A percentile compares a stretch with the other conserved stretches of the same genome.
phyloP scores from a whole-genome alignment of 2,113 vertebrate species.

The Antigone vipio region DNA sequence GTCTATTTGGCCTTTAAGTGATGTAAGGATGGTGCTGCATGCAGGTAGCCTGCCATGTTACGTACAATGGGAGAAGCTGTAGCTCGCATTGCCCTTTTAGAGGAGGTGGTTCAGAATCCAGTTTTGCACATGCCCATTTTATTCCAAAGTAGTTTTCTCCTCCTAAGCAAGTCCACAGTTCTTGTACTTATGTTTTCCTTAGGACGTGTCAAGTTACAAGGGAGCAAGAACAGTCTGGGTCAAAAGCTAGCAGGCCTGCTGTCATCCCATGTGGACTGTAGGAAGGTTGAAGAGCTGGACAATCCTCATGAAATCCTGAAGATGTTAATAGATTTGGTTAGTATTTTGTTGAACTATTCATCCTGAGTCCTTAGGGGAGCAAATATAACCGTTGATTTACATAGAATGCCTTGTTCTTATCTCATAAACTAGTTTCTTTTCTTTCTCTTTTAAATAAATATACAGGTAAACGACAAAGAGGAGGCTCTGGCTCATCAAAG shows the following conservation, averaged over 20 bases:
- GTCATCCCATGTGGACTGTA: conserved; percentile 65
- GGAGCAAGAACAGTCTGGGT: conserved; percentile 67
- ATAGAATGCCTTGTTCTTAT: not conserved
- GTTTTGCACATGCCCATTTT: not conserved
- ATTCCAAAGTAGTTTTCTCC: not conserved
- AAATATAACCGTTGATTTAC: not conserved
- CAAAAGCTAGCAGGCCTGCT: conserved; percentile 76
- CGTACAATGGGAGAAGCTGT: not conserved
- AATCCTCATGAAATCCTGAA: conserved; percentile 78
- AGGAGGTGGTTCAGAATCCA: accelerated
- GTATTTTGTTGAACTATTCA: conserved; percentile 12
- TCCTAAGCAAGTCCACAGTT: not conserved
- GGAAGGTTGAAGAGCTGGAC: conserved; percentile 57
- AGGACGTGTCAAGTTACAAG: conserved; percentile 24
- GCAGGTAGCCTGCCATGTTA: not conserved
- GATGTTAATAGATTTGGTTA: conserved; percentile 84
- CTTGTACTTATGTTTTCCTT: not conserved
- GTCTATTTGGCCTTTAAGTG: not conserved
- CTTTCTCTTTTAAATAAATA: not conserved
- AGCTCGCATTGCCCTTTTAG: not conserved
- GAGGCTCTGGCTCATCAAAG: conserved; percentile 92
- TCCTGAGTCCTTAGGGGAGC: accelerated
- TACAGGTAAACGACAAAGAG: conserved; percentile 91
- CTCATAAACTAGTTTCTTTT: not conserved
- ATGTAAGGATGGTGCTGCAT: not conserved